Evolutionary conservation across 2,888 invertebrate species (phyloP).

Genomic region (Tipula vernalis): DNA sequence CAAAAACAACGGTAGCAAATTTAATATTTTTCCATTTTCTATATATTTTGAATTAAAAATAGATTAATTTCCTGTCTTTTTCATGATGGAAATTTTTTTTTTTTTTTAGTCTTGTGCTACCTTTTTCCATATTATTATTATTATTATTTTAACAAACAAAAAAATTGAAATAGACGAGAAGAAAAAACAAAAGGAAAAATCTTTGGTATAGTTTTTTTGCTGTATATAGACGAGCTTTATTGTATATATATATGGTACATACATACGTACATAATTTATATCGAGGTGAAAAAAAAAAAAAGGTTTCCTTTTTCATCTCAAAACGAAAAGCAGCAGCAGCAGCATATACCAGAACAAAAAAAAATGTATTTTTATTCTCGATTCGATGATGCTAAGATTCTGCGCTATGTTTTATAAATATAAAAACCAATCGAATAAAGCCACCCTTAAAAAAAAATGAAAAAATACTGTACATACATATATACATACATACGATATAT

Average conservation of each 20-base stretch:
- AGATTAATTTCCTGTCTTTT: conserved; percentile 10
- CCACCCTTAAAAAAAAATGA: conserved; percentile 26
- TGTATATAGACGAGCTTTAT: not conserved
- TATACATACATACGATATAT: not conserved
- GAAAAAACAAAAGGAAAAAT: conserved; percentile 5
- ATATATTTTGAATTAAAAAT: conserved; percentile 10
- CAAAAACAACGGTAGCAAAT: not conserved
- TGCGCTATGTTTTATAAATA: conserved; percentile 30
- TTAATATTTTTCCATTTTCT: not conserved
- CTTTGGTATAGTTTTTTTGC: not conserved
- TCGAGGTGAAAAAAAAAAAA: not conserved
- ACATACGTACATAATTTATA: not conserved
- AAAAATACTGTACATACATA: not conserved
- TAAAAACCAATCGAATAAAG: conserved; percentile 39
- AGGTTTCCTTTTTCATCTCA: not conserved
- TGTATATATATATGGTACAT: too few species aligned
- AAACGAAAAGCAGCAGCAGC: not conserved
- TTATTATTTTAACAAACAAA: not conserved
- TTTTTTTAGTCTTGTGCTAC: not conserved
- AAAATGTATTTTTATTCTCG: conserved; percentile 18
- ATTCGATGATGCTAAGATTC: conserved; percentile 40
- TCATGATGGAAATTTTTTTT: not conserved
- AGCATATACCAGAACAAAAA: not conserved
- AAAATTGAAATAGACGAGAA: not conserved
- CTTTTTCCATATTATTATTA: conserved; percentile 5